phyloP scores from a whole-genome alignment of 2,888 invertebrate species.

The Beris chalybata region DNA sequence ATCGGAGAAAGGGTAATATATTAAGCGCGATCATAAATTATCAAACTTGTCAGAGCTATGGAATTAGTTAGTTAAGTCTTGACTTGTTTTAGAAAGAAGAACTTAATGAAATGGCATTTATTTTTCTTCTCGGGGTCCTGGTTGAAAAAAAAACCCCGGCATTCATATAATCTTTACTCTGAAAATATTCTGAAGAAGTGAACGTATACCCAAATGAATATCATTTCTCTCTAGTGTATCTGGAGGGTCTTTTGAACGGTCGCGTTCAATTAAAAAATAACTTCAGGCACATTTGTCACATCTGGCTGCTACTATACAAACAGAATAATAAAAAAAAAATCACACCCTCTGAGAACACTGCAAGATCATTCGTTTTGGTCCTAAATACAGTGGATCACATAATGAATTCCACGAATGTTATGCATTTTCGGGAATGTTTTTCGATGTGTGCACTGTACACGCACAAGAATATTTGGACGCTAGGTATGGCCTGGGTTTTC shows the following conservation, averaged over 20 bases:
- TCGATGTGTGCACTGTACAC: no score
- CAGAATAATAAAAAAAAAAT: no score
- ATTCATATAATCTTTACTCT: no score
- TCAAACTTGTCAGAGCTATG: slow-evolving; percentile 11
- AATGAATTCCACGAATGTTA: no score
- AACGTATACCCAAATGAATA: slow-evolving; percentile 9
- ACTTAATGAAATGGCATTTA: slow-evolving; percentile 17
- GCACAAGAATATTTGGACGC: no score
- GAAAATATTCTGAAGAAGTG: background rate
- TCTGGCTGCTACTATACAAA: slow-evolving; percentile 17
- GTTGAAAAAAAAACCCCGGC: slow-evolving; percentile 7
- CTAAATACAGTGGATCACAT: no score
- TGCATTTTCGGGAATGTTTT: no score
- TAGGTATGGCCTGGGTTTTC: no score
- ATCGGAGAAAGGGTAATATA: slow-evolving; percentile 19
- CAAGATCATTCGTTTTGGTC: no score
- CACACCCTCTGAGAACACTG: no score
- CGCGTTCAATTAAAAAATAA: slow-evolving; percentile 38
- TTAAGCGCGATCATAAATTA: slow-evolving; percentile 24
- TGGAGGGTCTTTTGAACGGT: slow-evolving; percentile 4
- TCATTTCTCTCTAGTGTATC: background rate
- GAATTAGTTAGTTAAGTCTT: slow-evolving; percentile 16
- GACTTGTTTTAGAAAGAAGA: slow-evolving; percentile 13
- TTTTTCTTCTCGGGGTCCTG: slow-evolving; percentile 7
- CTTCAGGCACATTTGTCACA: slow-evolving; percentile 41